Evolutionary conservation across 1,140 invertebrate species (phyloP), one percentile per base, ranked within the genome.

Genomic region (Drosophila bocki): DNA sequence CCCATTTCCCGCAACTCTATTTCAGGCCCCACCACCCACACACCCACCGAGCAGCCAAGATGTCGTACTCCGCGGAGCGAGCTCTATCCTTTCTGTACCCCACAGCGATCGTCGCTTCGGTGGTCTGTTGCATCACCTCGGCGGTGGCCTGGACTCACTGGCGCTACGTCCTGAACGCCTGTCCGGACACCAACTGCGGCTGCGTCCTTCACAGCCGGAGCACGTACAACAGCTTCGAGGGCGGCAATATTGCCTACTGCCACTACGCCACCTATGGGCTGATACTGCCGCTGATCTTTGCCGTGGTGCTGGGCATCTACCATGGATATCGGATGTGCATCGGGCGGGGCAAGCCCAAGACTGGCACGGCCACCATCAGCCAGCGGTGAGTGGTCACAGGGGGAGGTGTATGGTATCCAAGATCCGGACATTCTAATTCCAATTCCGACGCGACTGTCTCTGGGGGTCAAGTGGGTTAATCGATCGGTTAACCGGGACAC

Each of bases 281-380:
- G 0, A 37, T 95, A 2, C 94, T 95, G 2, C 92, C 94, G 1
- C 86, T 95, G 3, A 29, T 94, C 4, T 93, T 95, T 68, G 94
- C 94, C 4, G 62, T 95, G 1, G 93, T 94, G 5, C 93, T 96
- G 85, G 94, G 93, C 5, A 75, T 94, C 32, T 96, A 95, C 82
- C 96, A 96, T 78, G 95, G 95, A 63, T 95, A 95, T 75, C 94
- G 95, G 83, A 94, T 94, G 48, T 96, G 94, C 80, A 95, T 96
- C 29, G 94, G 94, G 65, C 94, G 91, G 74, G 94, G 57, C 75
- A 93, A 91, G 93, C 94, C 93, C 91, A 94, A 87, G 91, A 92
- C 82, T 87, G 94, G 74, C 92, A 93, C 93, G 11, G 93, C 94
- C 53, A 91, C 93, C 32, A 93, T 95, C 59, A 91, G 93, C 74